These are phyloP conservation scores for Chromoteleia sp. DNA, from an alignment of 2,888 invertebrate species.

Conservation along the genomic window DNA sequence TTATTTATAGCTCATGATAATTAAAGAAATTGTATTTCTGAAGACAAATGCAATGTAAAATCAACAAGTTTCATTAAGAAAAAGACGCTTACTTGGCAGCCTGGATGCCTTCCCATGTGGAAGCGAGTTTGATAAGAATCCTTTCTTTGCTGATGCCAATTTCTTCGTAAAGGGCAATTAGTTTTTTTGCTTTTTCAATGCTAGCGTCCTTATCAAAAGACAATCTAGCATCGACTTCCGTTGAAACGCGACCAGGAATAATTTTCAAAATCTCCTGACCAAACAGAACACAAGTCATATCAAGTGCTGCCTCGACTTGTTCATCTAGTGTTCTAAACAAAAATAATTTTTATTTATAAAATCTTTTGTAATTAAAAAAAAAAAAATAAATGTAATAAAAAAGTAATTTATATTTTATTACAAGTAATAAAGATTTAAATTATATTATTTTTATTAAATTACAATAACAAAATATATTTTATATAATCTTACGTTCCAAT, in stretches of 20 bases:
- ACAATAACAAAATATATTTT: not conserved
- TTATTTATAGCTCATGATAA: too few relatives aligned
- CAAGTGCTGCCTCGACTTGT: conserved; percentile 93
- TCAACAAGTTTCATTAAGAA: not conserved
- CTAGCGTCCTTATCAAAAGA: conserved; percentile 98
- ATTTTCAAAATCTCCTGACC: conserved; percentile 99
- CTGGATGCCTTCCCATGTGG: conserved; percentile 99
- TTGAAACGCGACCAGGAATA: conserved; percentile 98
- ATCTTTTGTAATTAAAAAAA: not conserved
- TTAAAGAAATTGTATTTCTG: too few relatives aligned
- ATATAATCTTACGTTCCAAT: conserved; percentile 86
- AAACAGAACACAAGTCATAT: conserved; percentile 97
- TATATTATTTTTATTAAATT: too few relatives aligned
- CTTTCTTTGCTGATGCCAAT: conserved; percentile 94
- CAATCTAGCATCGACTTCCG: conserved; percentile 97
- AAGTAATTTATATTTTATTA: not conserved
- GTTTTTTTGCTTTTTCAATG: conserved; percentile 93
- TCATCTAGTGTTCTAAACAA: conserved; percentile 88
- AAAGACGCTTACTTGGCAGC: conserved; percentile 92
- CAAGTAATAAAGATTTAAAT: not conserved
- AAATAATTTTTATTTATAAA: not conserved
- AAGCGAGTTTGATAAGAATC: conserved; percentile 98
- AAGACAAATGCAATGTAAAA: too few relatives aligned
- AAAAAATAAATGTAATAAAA: not conserved
- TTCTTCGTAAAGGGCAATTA: conserved; percentile 95